Base-by-base conservation (phyloP, 2,888 invertebrate species). In the Pilophorus perplexus region DNA sequence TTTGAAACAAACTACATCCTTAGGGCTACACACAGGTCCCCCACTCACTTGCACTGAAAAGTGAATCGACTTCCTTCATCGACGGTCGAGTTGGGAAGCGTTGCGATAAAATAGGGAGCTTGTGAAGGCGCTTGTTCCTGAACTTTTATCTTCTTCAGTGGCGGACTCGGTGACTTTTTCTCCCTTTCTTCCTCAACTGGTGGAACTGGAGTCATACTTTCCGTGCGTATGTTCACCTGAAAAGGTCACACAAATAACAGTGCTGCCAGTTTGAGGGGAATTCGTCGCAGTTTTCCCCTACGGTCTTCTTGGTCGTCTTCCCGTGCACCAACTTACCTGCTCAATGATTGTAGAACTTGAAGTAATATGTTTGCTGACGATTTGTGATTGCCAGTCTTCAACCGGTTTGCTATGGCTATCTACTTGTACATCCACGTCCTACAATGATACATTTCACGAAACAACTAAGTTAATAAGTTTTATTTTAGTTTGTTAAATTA, bases 31-130 rank as follows among this genome's bases (percentile, higher is more conserved):
- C n/a, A n/a, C n/a, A n/a, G n/a, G n/a, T n/a, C n/a, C n/a, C n/a
- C n/a, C n/a, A n/a, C 6, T 33, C 50, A 77, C 77, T 75, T 73
- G 76, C 79, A 79, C 69, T 78, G 74, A 68, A 79, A 76, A 27
- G 74, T 75, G 69, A 78, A 76, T 67, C 74, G 74, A 62, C 81
- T 82, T 62, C 88, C 88, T 77, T 89, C 88, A 68, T 84, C 82
- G n/a, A 87, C 82, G 0, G 83, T 80, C 0, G 84, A 82, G 72
- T 88, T 85, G 66, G 80, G 79, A 0, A 89, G 76, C 0, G 83
- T 83, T 3, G 81, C 77, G 1, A 79, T 80, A 72, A 88, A 88
- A 5, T 80, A 75, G 0, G 88, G 87, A 2, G 80, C 74, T 71
- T 77, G 69, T 8, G 71, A 67, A 5, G 71, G 68, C 48, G 54